Percentiles rank a stretch among this genome's conserved stretches.
Evolutionary conservation across 2,797 vertebrate genomes (phyloP).

Genomic region (Xiphorhynchus erythropygius): DNA sequence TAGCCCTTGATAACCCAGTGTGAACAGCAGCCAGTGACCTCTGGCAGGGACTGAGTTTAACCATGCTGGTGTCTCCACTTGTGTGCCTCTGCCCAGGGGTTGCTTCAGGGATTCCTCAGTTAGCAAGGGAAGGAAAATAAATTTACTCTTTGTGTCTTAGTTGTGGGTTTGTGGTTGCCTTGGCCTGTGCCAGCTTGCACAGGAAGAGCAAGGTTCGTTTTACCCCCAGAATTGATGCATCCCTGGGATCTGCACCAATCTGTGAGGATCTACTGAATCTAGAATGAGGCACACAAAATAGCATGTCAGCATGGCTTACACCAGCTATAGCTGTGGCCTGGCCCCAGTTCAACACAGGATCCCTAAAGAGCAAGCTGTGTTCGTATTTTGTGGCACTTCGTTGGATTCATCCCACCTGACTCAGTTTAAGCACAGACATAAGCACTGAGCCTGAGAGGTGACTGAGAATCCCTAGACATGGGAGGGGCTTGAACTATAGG

Average conservation of each 20-base stretch:
- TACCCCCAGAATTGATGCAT: neutral
- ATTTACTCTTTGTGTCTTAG: neutral
- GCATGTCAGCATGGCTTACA: neutral
- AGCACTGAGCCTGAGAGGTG: neutral
- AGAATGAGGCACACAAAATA: neutral
- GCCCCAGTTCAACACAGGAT: neutral
- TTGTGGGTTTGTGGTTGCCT: neutral
- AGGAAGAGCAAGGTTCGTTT: neutral
- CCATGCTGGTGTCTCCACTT: neutral
- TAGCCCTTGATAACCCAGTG: neutral
- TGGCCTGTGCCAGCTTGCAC: fast-evolving
- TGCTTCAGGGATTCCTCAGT: neutral
- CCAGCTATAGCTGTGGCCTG: neutral
- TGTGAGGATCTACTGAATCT: neutral
- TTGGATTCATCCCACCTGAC: neutral
- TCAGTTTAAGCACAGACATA: neutral
- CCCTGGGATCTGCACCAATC: neutral
- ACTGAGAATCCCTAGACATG: neutral
- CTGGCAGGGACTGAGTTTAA: neutral
- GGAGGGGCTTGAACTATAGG: neutral
- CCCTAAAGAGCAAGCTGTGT: neutral
- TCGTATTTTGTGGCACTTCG: neutral
- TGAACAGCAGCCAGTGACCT: neutral
- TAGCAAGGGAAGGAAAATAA: neutral
- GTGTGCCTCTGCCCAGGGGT: neutral